A percentile compares a stretch with the other conserved stretches of the same genome.
Conservation (phyloP, 2,888 invertebrate species). For the Melanostoma scalare region DNA sequence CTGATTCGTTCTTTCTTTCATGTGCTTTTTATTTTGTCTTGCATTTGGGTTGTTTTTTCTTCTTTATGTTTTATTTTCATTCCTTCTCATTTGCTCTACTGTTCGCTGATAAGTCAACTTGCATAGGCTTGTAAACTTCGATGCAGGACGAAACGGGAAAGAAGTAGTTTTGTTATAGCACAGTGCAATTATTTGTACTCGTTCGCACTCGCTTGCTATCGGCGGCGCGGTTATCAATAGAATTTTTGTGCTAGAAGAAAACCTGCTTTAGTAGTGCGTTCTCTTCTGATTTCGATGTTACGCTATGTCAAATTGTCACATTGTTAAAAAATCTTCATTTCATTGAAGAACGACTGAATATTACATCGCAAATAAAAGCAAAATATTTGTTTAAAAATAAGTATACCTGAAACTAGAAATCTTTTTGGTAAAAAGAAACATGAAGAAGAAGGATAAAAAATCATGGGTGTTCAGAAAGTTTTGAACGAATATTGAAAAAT, state of each 20-base stretch:
- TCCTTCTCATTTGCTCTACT: conserved; percentile 53
- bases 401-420: too few relatives aligned
- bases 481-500: too few relatives aligned
- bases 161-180: conserved; percentile 20
- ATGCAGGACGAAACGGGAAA: conserved; percentile 50
- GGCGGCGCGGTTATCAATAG: conserved; percentile 44
- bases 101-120: conserved; percentile 60
- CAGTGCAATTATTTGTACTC: conserved; percentile 6
- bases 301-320: too few relatives aligned
- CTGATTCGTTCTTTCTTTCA: conserved; percentile 47
- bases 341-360: too few relatives aligned
- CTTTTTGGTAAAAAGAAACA: too few relatives aligned
- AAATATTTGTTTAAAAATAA: too few relatives aligned
- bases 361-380: too few relatives aligned
- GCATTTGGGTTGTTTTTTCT: conserved; percentile 41
- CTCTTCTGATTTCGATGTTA: too few relatives aligned
- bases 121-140: conserved; percentile 13
- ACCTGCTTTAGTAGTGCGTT: too few relatives aligned
- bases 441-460: too few relatives aligned
- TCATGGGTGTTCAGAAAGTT: too few relatives aligned
- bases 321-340: too few relatives aligned
- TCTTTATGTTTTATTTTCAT: conserved; percentile 55
- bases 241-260: neutral
- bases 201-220: conserved; percentile 34
- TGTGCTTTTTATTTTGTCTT: conserved; percentile 47